phyloP scores from a whole-genome alignment of 2,113 vertebrate genomes.

The Mesembrinibis cayennensis region DNA sequence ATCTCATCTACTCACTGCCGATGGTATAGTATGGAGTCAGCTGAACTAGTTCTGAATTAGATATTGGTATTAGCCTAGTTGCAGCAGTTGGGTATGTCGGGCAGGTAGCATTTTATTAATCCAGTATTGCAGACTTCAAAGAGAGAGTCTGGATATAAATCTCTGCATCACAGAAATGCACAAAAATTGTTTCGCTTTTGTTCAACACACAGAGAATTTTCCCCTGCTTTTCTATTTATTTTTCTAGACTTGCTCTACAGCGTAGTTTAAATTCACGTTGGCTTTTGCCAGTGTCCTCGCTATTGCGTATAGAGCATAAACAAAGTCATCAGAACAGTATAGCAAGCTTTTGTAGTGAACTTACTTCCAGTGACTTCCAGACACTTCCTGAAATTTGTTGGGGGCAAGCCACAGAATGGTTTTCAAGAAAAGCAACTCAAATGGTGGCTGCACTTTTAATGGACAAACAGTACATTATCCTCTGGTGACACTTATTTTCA shows the following conservation, averaged over 20 bases:
- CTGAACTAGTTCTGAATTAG: background rate
- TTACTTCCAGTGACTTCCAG: background rate
- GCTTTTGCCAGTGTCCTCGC: background rate
- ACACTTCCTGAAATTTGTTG: background rate
- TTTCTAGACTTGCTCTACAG: background rate
- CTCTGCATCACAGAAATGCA: background rate
- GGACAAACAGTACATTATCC: background rate
- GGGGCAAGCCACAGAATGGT: background rate
- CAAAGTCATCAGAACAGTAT: background rate
- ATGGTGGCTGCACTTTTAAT: background rate
- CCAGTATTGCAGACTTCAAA: accelerated
- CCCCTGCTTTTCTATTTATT: background rate
- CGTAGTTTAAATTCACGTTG: background rate
- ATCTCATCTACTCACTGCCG: background rate
- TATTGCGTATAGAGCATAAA: background rate
- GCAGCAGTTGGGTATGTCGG: background rate
- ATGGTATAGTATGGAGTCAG: background rate
- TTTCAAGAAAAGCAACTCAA: background rate
- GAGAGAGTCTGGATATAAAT: background rate
- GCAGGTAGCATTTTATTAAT: background rate
- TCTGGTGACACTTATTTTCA: background rate
- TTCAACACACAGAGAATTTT: background rate
- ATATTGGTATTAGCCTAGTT: background rate
- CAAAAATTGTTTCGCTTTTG: background rate
- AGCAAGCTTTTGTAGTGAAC: background rate